Percentiles rank a stretch among this genome's conserved stretches.
Evolutionary conservation across 2,888 invertebrate genomes (phyloP).

Genomic region (Epinotia bilunana): DNA sequence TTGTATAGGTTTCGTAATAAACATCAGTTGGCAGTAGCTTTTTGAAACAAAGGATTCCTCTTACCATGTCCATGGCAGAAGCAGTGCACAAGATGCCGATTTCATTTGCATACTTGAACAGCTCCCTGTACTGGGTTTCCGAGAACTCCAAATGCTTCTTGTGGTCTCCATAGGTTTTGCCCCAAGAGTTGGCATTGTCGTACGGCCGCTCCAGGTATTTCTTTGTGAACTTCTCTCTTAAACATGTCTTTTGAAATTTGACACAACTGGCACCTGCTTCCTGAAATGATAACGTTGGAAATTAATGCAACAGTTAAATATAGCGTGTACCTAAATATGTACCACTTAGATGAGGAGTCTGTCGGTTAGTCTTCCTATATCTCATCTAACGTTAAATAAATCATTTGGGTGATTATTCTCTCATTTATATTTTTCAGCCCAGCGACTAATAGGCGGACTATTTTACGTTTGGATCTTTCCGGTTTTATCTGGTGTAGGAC

Average conservation of each 20-base stretch:
- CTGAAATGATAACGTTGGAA: conserved; percentile 68
- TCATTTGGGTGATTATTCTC: no score
- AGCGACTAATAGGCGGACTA: no score
- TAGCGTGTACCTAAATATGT: no score
- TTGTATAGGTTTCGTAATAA: no score
- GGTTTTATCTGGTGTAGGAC: neutral
- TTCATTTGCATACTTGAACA: conserved; percentile 86
- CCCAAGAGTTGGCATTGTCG: conserved; percentile 88
- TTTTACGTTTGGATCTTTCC: no score
- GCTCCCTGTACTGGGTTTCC: conserved; percentile 85
- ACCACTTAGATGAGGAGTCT: no score
- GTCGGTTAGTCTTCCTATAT: neutral
- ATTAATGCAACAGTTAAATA: no score
- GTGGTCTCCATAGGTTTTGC: conserved; percentile 91
- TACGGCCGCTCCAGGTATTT: conserved; percentile 87
- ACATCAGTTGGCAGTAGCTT: no score
- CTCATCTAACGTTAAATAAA: no score
- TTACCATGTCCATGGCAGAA: conserved; percentile 92
- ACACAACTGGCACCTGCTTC: conserved; percentile 91
- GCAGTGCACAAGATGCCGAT: conserved; percentile 89
- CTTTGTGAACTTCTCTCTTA: conserved; percentile 88
- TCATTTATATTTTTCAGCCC: no score
- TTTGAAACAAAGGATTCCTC: conserved; percentile 23
- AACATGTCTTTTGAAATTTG: conserved; percentile 92
- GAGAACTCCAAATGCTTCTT: conserved; percentile 89